phyloP scores from a whole-genome alignment of 2,888 invertebrate genomes.

The Margaritifera margaritifera region DNA sequence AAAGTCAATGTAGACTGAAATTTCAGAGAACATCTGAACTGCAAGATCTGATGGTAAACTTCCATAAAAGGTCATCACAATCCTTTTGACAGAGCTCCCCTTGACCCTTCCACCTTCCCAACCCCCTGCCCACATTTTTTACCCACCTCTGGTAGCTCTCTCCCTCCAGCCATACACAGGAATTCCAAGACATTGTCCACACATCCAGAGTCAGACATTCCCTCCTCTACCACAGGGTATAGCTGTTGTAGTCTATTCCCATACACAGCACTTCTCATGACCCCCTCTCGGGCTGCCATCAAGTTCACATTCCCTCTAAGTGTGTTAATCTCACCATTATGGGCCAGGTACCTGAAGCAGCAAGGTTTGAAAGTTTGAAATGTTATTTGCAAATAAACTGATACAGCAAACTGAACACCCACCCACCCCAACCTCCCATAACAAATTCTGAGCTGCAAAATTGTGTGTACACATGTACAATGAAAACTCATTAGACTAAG shows the following conservation, averaged over 20 bases:
- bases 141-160: constrained; percentile 86
- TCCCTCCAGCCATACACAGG: constrained; percentile 91
- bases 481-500: no score
- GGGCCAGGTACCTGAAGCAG: constrained; percentile 85
- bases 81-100: no score
- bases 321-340: constrained; percentile 99
- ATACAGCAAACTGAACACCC: no score
- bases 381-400: not conserved
- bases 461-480: no score
- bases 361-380: not conserved
- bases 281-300: constrained; percentile 98
- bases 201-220: constrained; percentile 97
- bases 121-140: no score
- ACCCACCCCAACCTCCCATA: not conserved
- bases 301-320: constrained; percentile 97
- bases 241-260: constrained; percentile 89
- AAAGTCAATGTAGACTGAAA: no score
- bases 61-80: no score
- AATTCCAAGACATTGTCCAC: constrained; percentile 99
- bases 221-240: constrained; percentile 97
- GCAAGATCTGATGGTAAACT: no score
- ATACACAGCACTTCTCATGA: constrained; percentile 90
- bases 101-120: no score
- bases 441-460: no score
- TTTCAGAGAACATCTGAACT: no score